Conservation (phyloP, 2,888 invertebrate species). For the Globia sparganii region DNA sequence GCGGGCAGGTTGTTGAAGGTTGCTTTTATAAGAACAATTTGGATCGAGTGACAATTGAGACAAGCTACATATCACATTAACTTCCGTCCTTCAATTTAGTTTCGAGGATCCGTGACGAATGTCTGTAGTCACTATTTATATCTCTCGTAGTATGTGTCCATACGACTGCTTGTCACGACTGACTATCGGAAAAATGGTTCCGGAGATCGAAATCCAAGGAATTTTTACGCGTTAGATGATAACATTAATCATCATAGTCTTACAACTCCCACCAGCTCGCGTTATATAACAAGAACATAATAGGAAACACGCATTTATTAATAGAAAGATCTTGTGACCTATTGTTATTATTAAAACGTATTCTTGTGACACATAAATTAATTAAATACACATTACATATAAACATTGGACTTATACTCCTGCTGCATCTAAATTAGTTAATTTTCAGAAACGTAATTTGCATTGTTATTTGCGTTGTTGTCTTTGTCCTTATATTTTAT, state of each 20-base stretch:
- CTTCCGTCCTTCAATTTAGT: conserved; percentile 43
- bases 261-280: not conserved
- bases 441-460: conserved; percentile 41
- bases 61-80: conserved; percentile 27
- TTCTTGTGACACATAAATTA: conserved; percentile 57
- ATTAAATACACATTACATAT: conserved; percentile 55
- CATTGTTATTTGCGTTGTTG: conserved; percentile 36
- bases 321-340: conserved; percentile 58
- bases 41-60: conserved; percentile 16
- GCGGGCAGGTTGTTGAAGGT: not conserved
- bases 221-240: not conserved
- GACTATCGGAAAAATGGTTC: conserved; percentile 19
- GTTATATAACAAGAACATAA: conserved; percentile 33
- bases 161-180: not conserved
- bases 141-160: not conserved
- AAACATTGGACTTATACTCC: conserved; percentile 33
- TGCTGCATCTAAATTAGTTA: conserved; percentile 28
- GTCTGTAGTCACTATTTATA: conserved; percentile 10
- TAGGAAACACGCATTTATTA: conserved; percentile 48
- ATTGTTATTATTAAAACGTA: conserved; percentile 51
- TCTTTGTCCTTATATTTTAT: conserved; percentile 10
- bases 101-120: conserved; percentile 29
- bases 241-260: not conserved
- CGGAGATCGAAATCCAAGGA: conserved; percentile 2
- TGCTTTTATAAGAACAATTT: conserved; percentile 5